Conservation (phyloP, 2,888 invertebrate genomes). For the Ectemnius continuus region DNA sequence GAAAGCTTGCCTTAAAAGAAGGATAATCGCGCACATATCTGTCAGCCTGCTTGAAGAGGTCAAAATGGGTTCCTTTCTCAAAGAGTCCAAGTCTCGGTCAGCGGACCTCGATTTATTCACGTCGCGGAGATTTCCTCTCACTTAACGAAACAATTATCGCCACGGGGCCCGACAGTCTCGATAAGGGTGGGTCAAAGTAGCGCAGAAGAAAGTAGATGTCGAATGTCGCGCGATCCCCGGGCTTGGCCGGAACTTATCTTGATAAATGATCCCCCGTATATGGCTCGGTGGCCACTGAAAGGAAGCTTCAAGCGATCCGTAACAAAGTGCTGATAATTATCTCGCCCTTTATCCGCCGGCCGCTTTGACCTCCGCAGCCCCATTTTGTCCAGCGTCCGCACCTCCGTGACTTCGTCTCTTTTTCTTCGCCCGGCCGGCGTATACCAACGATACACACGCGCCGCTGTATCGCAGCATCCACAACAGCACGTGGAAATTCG, state of each 20-base stretch:
- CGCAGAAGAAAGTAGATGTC: slow-evolving; percentile 21
- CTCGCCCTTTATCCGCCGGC: slow-evolving; percentile 11
- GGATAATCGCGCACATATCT: no score
- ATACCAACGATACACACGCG: neutral
- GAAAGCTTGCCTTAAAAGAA: no score
- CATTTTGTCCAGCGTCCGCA: slow-evolving; percentile 5
- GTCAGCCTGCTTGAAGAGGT: no score
- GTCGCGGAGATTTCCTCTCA: no score
- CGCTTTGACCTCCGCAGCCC: no score
- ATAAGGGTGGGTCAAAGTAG: neutral
- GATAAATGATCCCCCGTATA: slow-evolving; percentile 26
- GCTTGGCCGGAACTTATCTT: slow-evolving; percentile 15
- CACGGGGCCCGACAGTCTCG: neutral
- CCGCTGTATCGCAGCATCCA: no score
- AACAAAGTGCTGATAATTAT: slow-evolving; percentile 36
- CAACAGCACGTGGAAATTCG: slow-evolving; percentile 4
- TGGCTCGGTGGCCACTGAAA: slow-evolving; percentile 2
- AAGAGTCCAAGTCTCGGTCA: no score
- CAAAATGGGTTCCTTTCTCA: no score
- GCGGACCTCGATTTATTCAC: no score
- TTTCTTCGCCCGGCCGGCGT: slow-evolving; percentile 18
- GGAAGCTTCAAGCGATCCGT: slow-evolving; percentile 9
- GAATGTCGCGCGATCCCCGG: slow-evolving; percentile 11
- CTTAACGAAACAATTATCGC: neutral
- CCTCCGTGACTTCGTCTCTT: slow-evolving; percentile 13